Evolutionary conservation across 2,113 vertebrate species (phyloP), one percentile per base, ranked within the genome.

Genomic region (Gavialis gangeticus): DNA sequence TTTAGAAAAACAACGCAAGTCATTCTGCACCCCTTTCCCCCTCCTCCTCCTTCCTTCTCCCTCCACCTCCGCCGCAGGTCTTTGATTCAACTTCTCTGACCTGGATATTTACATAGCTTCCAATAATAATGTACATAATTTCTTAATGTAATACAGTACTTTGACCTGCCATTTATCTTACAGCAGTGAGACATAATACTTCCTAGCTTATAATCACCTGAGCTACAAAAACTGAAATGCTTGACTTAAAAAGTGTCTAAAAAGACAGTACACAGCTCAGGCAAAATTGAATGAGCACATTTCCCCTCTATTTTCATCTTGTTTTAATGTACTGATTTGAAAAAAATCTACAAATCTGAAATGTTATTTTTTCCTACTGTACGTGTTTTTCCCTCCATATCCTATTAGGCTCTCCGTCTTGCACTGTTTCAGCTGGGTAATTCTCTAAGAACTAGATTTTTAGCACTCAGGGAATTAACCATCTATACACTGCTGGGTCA

Each of bases 211-310:
- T 81, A 84, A n/a, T 75, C 71, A 86, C 25, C 37, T 79, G 78
- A 92, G 75, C 34, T 57, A 82, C 63, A 84, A 81, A 87, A 86
- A 75, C 3, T 12, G 71, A 59, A 28, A 75, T 73, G 63, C 22
- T 69, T 10, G 80, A 67, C 71, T 59, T 21, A 76, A 91, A 92
- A 87, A 30, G 14, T 58, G 46, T 11, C 27, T 78, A 10, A 73
- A 9, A 16, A 37, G 25, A 15, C 27, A 30, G 15, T 21, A 34
- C 30, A 15, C 7, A 79, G 25, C 67, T 27, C 60, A n/a, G 66
- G 76, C 22, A 95, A 92, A 91, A 90, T 94, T 91, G 94, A 82
- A 83, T 10, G 55, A 78, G 2, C 90, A 81, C 91, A 84, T 77
- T 90, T 84, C n/a, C 82, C 75, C 75, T 57, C 25, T 27, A 1